Base-by-base conservation (phyloP, 1,140 invertebrate species). In the Copidosoma floridanum region DNA sequence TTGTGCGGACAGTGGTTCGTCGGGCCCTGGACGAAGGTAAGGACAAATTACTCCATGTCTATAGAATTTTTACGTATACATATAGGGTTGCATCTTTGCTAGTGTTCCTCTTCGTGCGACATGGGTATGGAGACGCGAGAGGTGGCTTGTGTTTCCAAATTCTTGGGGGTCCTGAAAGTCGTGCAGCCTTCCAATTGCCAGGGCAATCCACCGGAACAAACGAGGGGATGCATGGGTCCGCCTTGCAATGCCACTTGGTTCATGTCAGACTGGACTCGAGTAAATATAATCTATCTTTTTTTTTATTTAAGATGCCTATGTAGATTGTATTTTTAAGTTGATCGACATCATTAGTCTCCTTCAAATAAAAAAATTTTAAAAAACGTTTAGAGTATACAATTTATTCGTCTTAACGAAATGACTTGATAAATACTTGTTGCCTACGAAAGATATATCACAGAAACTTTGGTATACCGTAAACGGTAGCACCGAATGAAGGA, bases 1-100 rank as follows among this genome's bases (percentile, higher is more conserved):
- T 6, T 90, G 88, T 70, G 83, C 20, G 86, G 84, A 1, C 81
- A 86, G 63, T 92, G 89, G 89, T 88, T 87, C 64, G 73, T 79
- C 20, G 86, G 88, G 18, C 82, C 86, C 1, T 91, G 89, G 89
- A 76, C 82, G 2, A 71, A 84, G 74, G 84, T 84, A 67, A 21
- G 80, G 58, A 27, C 69, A 51, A 67, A 32, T 32, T 32, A 0
- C 29, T 32, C 29, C 6, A 32, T 32, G 29, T n/a, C n/a, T n/a
- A n/a, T n/a, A n/a, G n/a, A n/a, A n/a, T n/a, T n/a, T n/a, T n/a
- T n/a, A n/a, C n/a, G n/a, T n/a, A n/a, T n/a, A n/a, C n/a, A n/a
- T n/a, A n/a, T n/a, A n/a, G n/a, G n/a, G n/a, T n/a, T n/a, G n/a
- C n/a, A n/a, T n/a, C n/a, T n/a, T n/a, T n/a, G 68, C 3, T 70